Percentiles rank a stretch among this genome's conserved stretches.
phyloP scores from a whole-genome alignment of 1,140 invertebrate genomes.

The Cecropterus lyciades region DNA sequence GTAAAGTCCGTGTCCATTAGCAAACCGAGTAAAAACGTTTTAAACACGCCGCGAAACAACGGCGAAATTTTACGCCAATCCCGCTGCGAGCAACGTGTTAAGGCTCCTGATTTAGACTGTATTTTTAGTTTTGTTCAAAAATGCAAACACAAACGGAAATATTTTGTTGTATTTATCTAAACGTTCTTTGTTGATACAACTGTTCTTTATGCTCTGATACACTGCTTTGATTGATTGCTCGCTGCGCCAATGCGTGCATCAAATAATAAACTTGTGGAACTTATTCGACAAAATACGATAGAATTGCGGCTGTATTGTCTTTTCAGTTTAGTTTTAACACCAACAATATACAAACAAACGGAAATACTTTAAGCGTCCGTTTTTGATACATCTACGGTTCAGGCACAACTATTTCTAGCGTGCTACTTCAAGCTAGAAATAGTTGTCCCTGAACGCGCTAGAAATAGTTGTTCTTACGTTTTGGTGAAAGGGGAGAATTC shows the following conservation, averaged over 20 bases:
- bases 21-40: slow-evolving; percentile 64
- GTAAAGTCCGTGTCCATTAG: slow-evolving; percentile 69
- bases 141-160: slow-evolving; percentile 16
- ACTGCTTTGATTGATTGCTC: slow-evolving; percentile 39
- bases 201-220: slow-evolving; percentile 17
- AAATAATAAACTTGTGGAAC: slow-evolving; percentile 12
- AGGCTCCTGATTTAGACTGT: slow-evolving; percentile 60
- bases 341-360: too few species aligned
- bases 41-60: slow-evolving; percentile 51
- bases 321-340: too few species aligned
- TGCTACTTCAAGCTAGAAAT: too few species aligned
- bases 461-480: too few species aligned
- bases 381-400: too few species aligned
- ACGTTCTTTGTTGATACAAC: slow-evolving; percentile 13
- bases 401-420: too few species aligned
- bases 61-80: slow-evolving; percentile 58
- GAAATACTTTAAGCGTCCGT: too few species aligned
- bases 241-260: slow-evolving; percentile 27
- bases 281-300: background rate
- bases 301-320: too few species aligned
- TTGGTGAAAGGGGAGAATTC: too few species aligned
- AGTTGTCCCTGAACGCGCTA: too few species aligned
- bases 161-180: slow-evolving; percentile 43
- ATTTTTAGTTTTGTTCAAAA: too few species aligned
- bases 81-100: slow-evolving; percentile 53